phyloP scores from a whole-genome alignment of 2,113 vertebrate species.

The Talpa occidentalis region DNA sequence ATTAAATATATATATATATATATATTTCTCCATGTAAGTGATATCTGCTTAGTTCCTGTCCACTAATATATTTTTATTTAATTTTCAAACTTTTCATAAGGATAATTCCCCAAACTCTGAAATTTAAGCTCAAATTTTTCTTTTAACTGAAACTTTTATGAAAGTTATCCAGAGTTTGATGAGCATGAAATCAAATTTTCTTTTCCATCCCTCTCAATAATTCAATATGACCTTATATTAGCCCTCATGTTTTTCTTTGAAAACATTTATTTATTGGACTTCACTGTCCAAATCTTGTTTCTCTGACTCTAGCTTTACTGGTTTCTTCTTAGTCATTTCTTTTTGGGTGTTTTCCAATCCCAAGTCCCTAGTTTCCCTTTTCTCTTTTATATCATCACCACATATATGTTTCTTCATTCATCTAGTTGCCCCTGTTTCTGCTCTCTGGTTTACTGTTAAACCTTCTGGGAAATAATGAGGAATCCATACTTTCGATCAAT shows the following conservation, averaged over 20 bases:
- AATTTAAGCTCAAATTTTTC: background rate
- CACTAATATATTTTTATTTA: background rate
- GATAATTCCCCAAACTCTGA: background rate
- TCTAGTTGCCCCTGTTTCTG: background rate
- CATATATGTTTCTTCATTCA: background rate
- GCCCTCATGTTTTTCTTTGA: background rate
- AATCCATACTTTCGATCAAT: background rate
- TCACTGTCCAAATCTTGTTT: background rate
- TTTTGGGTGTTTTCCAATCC: background rate
- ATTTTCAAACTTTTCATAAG: background rate
- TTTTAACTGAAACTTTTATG: background rate
- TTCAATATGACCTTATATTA: background rate
- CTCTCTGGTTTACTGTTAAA: background rate
- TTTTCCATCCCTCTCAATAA: background rate
- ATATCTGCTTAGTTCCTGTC: background rate
- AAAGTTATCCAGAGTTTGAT: background rate
- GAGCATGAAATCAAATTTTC: background rate
- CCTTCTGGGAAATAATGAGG: background rate
- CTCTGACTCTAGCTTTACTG: background rate
- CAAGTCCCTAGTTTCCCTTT: background rate
- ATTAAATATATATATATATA: too few relatives aligned
- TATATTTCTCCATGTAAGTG: background rate
- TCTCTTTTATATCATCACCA: background rate
- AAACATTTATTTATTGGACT: background rate
- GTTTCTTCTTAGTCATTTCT: background rate